A percentile compares a stretch with the other conserved stretches of the same genome.
Conservation (phyloP, 2,888 invertebrate species). For the Merodon equestris region DNA sequence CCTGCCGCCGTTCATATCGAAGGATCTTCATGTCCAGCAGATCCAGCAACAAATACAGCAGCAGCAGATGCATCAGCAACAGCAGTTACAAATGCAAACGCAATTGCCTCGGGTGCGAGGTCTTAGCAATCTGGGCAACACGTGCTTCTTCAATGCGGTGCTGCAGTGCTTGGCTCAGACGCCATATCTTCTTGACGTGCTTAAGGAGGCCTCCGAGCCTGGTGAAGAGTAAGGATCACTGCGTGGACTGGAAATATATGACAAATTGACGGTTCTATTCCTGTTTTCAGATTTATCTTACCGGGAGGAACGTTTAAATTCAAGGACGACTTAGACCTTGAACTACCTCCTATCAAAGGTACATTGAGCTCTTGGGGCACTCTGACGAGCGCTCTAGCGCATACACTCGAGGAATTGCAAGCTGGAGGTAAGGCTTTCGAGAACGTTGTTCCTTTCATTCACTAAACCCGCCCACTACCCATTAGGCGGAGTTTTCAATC, state of each 20-base stretch:
- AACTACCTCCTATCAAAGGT: conserved; percentile 83
- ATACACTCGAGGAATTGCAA: conserved; percentile 85
- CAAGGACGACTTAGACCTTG: conserved; percentile 80
- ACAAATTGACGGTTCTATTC: background rate
- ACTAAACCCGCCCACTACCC: background rate
- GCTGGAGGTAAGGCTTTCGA: conserved; percentile 74
- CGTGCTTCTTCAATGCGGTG: conserved; percentile 98
- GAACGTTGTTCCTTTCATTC: too few species aligned
- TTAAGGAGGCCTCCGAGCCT: conserved; percentile 84
- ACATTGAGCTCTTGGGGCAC: conserved; percentile 85
- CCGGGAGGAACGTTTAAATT: conserved; percentile 86
- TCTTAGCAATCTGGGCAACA: conserved; percentile 94
- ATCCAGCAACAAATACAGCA: background rate
- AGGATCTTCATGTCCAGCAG: too few species aligned
- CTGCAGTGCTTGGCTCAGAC: conserved; percentile 95
- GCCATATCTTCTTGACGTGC: conserved; percentile 85
- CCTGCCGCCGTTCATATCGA: background rate
- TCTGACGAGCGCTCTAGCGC: conserved; percentile 84
- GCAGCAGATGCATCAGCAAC: conserved; percentile 5
- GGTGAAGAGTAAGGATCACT: conserved; percentile 81
- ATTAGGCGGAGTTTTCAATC: conserved; percentile 83
- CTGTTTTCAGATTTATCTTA: conserved; percentile 80
- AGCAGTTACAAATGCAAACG: conserved; percentile 16
- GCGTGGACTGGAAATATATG: background rate
- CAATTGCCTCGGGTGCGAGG: conserved; percentile 85